Conservation (phyloP, 2,113 vertebrate species). For the Chrysemys picta region DNA sequence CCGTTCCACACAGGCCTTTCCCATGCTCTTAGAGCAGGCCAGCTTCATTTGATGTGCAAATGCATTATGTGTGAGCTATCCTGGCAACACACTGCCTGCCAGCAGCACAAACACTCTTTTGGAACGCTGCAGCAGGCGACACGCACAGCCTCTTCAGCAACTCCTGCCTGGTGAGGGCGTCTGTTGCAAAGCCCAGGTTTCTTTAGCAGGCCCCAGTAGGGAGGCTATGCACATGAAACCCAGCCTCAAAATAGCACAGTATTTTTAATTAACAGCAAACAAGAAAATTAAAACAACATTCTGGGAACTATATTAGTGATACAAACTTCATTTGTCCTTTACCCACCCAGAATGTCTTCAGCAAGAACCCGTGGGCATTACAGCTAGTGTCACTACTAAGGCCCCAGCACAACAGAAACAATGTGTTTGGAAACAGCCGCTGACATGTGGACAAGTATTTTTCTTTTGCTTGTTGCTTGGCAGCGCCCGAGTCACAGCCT, state of each 20-base stretch:
- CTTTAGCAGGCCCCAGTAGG: background rate
- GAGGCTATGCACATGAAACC: background rate
- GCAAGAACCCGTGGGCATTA: background rate
- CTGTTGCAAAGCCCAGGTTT: conserved; percentile 32
- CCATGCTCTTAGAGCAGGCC: conserved; percentile 65
- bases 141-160: conserved; percentile 44
- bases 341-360: background rate
- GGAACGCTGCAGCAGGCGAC: conserved; percentile 24
- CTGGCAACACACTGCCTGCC: conserved; percentile 54
- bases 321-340: background rate
- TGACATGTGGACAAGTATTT: background rate
- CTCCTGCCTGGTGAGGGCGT: conserved; percentile 43
- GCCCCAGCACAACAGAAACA: background rate
- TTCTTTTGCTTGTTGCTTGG: background rate
- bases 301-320: background rate
- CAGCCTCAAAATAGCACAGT: background rate
- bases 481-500: background rate
- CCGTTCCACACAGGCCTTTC: conserved; percentile 68
- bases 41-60: conserved; percentile 72
- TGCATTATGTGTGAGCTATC: conserved; percentile 62
- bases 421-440: background rate
- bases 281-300: background rate
- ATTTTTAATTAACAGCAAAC: background rate
- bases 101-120: conserved; percentile 60
- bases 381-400: background rate